phyloP scores from a whole-genome alignment of 2,888 invertebrate species.

The Elysia crispata region DNA sequence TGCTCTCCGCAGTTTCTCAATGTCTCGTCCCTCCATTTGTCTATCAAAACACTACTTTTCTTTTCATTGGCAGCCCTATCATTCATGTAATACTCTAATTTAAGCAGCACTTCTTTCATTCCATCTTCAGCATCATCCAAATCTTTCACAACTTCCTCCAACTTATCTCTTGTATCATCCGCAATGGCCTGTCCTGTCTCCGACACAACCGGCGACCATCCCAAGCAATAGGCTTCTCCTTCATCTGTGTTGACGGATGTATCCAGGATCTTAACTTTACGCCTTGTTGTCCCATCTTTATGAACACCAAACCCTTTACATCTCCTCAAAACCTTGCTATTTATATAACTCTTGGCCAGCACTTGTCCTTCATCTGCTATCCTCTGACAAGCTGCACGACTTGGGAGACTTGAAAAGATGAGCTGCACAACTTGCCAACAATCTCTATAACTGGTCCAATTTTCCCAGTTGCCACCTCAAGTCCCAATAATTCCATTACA shows the following conservation, averaged over 20 bases:
- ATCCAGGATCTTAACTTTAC: constrained; percentile 17
- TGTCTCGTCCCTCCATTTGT: constrained; percentile 13
- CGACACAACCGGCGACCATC: constrained; percentile 16
- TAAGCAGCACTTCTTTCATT: background rate
- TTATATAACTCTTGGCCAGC: background rate
- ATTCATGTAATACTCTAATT: constrained; percentile 27
- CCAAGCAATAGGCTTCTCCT: constrained; percentile 19
- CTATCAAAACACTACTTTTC: constrained; percentile 9
- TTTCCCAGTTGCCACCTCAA: constrained; percentile 25
- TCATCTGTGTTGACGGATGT: constrained; percentile 2
- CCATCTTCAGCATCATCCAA: background rate
- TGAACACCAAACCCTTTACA: constrained; percentile 5
- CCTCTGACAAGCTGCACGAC: background rate
- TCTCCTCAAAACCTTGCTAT: background rate
- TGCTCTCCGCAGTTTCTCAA: background rate
- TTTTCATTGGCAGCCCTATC: constrained; percentile 34
- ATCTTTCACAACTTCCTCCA: background rate
- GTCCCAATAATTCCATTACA: background rate
- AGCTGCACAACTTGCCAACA: constrained; percentile 10
- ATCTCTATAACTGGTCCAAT: background rate
- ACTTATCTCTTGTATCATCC: constrained; percentile 16
- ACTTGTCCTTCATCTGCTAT: background rate
- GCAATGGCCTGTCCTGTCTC: constrained; percentile 35
- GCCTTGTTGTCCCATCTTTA: constrained; percentile 31
- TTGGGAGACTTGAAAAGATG: background rate